A percentile compares a stretch with the other conserved stretches of the same genome.
Conservation (phyloP, 2,113 vertebrate species). For the Ageneiosus marmoratus region DNA sequence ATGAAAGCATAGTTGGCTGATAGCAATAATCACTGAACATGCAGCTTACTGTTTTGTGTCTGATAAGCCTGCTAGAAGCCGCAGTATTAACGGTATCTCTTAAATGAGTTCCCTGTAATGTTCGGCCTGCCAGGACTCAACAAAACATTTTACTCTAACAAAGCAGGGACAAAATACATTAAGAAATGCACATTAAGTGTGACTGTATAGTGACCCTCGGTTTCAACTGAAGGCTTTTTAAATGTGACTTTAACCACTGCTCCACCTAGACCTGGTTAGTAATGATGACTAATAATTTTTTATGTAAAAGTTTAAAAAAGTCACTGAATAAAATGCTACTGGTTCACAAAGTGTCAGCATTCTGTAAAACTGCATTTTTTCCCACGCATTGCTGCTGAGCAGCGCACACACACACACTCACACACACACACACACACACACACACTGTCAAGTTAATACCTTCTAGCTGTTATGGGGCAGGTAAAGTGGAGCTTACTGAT, state of each 20-base stretch:
- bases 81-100: neutral
- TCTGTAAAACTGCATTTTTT: neutral
- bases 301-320: neutral
- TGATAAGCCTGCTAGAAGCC: neutral
- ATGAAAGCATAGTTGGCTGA: neutral
- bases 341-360: neutral
- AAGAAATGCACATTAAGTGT: neutral
- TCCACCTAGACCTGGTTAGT: neutral
- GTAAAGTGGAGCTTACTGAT: conserved; percentile 36
- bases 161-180: neutral
- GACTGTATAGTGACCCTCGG: neutral
- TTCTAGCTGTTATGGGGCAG: conserved; percentile 7
- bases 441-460: conserved; percentile 15
- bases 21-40: neutral
- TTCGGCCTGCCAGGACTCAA: neutral
- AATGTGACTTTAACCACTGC: neutral
- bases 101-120: neutral
- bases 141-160: neutral
- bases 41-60: neutral
- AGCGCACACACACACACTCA: no score
- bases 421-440: neutral
- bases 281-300: neutral
- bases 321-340: neutral
- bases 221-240: neutral
- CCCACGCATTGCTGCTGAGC: neutral